Evolutionary conservation across 2,888 invertebrate genomes (phyloP).

Genomic region (Caenorhabditis sinica): DNA sequence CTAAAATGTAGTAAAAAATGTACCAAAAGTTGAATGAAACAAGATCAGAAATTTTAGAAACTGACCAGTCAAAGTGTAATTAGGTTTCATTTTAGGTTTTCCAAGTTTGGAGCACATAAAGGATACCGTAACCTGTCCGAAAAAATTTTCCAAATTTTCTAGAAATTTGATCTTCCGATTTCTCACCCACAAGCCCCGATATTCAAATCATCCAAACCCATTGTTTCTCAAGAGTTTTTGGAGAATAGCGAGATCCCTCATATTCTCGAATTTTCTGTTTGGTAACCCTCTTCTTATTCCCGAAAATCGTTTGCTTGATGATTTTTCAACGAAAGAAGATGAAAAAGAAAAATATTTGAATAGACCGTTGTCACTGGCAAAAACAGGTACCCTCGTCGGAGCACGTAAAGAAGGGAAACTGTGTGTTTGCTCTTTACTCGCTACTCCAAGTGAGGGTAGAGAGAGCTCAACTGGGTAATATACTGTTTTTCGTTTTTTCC

Average conservation of each 20-base stretch:
- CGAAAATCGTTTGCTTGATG: conserved; percentile 47
- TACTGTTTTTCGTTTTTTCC: conserved; percentile 55
- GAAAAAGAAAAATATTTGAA: conserved; percentile 54
- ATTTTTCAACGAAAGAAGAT: not conserved
- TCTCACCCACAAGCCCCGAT: not conserved
- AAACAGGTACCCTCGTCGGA: conserved; percentile 48
- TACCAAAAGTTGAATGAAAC: not conserved
- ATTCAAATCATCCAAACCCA: not conserved
- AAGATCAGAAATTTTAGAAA: not conserved
- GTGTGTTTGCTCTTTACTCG: conserved; percentile 56
- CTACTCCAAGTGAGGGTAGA: not conserved
- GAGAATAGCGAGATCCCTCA: not conserved
- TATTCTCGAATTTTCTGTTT: conserved; percentile 8
- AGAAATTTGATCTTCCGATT: not conserved
- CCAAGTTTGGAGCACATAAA: no score
- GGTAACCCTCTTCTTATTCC: conserved; percentile 27
- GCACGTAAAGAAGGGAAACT: not conserved
- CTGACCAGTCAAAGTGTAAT: no score
- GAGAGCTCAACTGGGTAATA: conserved; percentile 49
- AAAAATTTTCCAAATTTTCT: not conserved
- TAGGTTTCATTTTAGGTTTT: no score
- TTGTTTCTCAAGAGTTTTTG: not conserved
- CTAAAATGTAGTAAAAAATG: not conserved
- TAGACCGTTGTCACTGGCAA: conserved; percentile 53
- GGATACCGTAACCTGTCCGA: no score